Evolutionary conservation across 2,797 vertebrate species (phyloP).

Genomic region (Hybognathus amarus): DNA sequence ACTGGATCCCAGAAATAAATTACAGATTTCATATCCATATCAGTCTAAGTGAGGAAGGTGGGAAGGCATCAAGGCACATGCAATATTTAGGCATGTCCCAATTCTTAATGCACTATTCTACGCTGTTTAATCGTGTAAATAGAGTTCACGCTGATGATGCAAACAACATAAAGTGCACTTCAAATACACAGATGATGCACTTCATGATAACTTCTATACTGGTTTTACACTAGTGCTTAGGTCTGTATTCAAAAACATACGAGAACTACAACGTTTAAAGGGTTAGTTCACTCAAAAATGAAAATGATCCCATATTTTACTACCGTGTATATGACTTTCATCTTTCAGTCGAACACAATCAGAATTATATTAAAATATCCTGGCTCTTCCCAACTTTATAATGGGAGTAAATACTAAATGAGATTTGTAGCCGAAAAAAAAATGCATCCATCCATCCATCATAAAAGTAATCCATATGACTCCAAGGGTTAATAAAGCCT

Average conservation of each 20-base stretch:
- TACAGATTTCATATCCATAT: not conserved
- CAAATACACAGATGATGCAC: not conserved
- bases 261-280: not conserved
- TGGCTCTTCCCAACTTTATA: too few species aligned
- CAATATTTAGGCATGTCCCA: not conserved
- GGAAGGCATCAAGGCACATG: not conserved
- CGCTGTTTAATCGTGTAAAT: not conserved
- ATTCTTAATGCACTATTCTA: not conserved
- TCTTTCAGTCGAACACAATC: too few species aligned
- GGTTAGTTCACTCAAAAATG: not conserved
- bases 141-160: not conserved
- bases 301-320: too few species aligned
- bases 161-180: not conserved
- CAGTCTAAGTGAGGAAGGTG: not conserved
- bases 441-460: too few species aligned
- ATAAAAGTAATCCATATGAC: too few species aligned
- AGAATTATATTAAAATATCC: too few species aligned
- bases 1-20: not conserved
- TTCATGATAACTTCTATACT: not conserved
- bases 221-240: not conserved
- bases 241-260: not conserved
- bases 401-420: too few species aligned
- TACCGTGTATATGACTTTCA: too few species aligned
- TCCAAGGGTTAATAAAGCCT: too few species aligned
- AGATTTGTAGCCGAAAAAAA: too few species aligned